Evolutionary conservation across 2,797 vertebrate genomes (phyloP), one percentile per base, ranked within the genome.

Genomic region (Basileuterus tristriatus): DNA sequence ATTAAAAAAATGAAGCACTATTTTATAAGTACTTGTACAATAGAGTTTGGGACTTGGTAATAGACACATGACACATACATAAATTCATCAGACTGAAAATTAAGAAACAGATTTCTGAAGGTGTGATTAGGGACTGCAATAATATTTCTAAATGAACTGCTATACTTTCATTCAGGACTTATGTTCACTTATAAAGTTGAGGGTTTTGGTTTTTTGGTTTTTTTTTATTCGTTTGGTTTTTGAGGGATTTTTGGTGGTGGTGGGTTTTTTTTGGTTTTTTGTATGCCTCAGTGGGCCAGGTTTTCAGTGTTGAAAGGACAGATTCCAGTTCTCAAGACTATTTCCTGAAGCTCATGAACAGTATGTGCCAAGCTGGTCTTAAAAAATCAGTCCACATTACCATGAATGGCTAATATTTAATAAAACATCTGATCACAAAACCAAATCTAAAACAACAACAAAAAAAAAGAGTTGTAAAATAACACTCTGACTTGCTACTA

Each of bases 391-490:
- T 44, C 55, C 39, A 84, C 19, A 43, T 93, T 79, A 67, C 80
- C 67, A 84, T 63, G 59, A 93, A 84, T 53, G 17, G 21, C 58
- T 94, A 91, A 90, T 88, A 88, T 92, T 94, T 95, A 91, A 94
- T 89, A 93, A 96, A 95, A 86, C 55, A 91, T 72, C 70, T 91
- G 60, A 93, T 95, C 87, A 91, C 47, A 93, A 94, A 93, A 88
- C 15, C 49, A 82, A 84, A 79, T 81, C 32, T 62, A 69, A 84
- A 94, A 82, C 32, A 84, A 94, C 82, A 71, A 58, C 26, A 58
- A 58, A 63, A 53, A 47, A 94, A 70, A 32, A 12, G 52, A 53
- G 41, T 24, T 53, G 71, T 82, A 78, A 94, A 95, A 92, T 86
- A 91, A 94, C 85, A 81, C 56, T 75, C 26, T 0, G 1, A 65